phyloP scores from a whole-genome alignment of 1,140 invertebrate species.

The Druon quercuslanigerum region DNA sequence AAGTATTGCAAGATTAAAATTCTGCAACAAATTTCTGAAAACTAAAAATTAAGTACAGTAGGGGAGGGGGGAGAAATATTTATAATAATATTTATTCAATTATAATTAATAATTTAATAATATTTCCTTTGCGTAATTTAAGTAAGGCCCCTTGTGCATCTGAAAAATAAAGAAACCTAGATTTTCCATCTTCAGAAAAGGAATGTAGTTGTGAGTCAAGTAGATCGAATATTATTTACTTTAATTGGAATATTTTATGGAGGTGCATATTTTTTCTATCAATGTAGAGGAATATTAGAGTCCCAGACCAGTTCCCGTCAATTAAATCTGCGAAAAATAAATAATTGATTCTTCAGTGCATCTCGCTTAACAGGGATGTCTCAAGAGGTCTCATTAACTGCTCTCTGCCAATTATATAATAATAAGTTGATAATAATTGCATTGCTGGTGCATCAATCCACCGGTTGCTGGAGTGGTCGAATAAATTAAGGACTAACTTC shows the following conservation, averaged over 20 bases:
- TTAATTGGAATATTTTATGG: slow-evolving; percentile 7
- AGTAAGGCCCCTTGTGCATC: no score
- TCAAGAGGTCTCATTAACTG: slow-evolving; percentile 71
- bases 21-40: no score
- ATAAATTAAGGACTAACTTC: slow-evolving; percentile 70
- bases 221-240: background rate
- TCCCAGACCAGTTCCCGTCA: slow-evolving; percentile 65
- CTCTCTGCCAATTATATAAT: slow-evolving; percentile 71
- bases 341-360: slow-evolving; percentile 62
- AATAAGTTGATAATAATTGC: slow-evolving; percentile 73
- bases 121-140: no score
- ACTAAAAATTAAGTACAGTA: no score
- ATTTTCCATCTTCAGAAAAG: no score
- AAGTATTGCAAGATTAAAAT: no score
- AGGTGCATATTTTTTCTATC: background rate
- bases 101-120: no score
- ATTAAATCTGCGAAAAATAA: slow-evolving; percentile 68
- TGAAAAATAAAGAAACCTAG: no score
- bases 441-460: slow-evolving; percentile 59
- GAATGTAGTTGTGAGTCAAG: no score
- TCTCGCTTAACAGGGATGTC: slow-evolving; percentile 60
- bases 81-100: no score
- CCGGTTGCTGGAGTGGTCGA: slow-evolving; percentile 55
- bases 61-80: no score
- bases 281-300: slow-evolving; percentile 41